Conservation (phyloP, 2,113 vertebrate genomes). For the human region DNA sequence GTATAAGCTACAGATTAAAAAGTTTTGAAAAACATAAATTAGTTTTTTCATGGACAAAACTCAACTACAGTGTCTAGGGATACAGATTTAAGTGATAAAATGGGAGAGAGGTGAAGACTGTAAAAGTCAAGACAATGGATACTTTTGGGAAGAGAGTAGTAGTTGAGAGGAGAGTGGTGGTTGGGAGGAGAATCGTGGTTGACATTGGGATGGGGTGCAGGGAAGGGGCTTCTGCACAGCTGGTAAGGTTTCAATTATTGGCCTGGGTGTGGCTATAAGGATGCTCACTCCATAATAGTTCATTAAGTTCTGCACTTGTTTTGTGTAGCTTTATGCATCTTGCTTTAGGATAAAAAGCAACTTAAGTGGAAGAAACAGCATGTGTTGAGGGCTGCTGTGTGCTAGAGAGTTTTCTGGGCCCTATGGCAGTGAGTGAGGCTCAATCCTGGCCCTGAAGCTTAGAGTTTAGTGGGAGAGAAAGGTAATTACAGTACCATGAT, state of each 20-base stretch:
- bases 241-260: not conserved
- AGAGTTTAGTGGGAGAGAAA: not conserved
- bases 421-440: not conserved
- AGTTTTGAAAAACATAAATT: not conserved
- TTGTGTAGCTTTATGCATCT: not conserved
- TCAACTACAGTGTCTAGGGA: not conserved
- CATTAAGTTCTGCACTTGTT: not conserved
- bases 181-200: fast-evolving
- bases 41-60: not conserved
- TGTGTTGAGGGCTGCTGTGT: not conserved
- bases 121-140: not conserved
- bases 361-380: not conserved
- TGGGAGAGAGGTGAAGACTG: not conserved
- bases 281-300: not conserved
- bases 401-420: not conserved
- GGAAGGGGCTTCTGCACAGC: not conserved
- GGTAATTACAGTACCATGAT: not conserved
- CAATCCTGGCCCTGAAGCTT: not conserved
- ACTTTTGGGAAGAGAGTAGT: not conserved
- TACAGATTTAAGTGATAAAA: not conserved
- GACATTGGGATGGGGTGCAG: not conserved
- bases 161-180: no score
- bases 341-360: not conserved
- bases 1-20: not conserved
- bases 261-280: not conserved